Conservation (phyloP, 1,140 invertebrate species). For the Galleria mellonella region DNA sequence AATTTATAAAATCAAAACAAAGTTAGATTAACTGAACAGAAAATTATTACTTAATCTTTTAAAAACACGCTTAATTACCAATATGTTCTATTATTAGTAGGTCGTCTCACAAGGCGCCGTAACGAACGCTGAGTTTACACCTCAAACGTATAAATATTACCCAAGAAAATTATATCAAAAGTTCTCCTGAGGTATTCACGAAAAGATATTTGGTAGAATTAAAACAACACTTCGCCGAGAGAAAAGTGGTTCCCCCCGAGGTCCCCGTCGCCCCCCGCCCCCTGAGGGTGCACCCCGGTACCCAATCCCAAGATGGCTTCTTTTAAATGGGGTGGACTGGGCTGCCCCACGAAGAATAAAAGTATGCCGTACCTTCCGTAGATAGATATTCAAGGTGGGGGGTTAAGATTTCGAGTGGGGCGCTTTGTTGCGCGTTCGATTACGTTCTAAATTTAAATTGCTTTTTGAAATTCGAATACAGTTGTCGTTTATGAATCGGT, state of each 20-base stretch:
- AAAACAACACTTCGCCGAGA: slow-evolving; percentile 69
- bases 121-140: slow-evolving; percentile 24
- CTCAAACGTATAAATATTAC: slow-evolving; percentile 57
- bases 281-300: slow-evolving; percentile 29
- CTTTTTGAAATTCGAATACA: slow-evolving; percentile 40
- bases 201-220: slow-evolving; percentile 72
- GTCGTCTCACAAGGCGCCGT: neutral
- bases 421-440: slow-evolving; percentile 38
- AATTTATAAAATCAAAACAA: no score
- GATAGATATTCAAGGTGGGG: slow-evolving; percentile 45
- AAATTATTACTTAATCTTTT: no score
- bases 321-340: slow-evolving; percentile 67
- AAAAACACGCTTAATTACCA: neutral
- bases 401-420: slow-evolving; percentile 25
- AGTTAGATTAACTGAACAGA: no score
- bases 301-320: slow-evolving; percentile 65
- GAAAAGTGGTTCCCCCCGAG: slow-evolving; percentile 54
- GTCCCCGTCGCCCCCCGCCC: slow-evolving; percentile 10
- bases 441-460: slow-evolving; percentile 42
- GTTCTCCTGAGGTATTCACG: slow-evolving; percentile 66
- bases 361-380: slow-evolving; percentile 53
- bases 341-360: slow-evolving; percentile 63
- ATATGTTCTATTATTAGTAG: neutral
- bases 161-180: slow-evolving; percentile 67
- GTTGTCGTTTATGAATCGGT: neutral